Evolutionary conservation across 2,797 vertebrate genomes (phyloP).

Genomic region (Halcyon leucocephala): DNA sequence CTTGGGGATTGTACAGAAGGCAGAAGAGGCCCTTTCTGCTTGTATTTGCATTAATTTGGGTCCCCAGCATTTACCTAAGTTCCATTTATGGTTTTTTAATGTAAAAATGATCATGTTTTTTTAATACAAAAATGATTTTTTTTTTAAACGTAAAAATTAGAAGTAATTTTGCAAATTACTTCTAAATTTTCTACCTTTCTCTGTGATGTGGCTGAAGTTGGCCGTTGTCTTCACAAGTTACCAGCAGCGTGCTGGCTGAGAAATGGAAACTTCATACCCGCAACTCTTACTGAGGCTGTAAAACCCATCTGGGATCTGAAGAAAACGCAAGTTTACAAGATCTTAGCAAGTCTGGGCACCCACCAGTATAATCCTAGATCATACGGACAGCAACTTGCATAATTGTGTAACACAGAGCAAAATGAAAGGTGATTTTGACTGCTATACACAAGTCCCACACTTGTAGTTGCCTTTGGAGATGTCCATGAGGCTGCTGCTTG

Average conservation of each 20-base stretch:
- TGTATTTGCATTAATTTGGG: background rate
- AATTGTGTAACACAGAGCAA: background rate
- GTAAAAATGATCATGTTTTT: background rate
- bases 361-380: background rate
- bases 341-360: slow-evolving; percentile 16
- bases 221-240: background rate
- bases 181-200: background rate
- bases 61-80: background rate
- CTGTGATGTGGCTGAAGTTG: slow-evolving; percentile 13
- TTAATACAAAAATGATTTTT: background rate
- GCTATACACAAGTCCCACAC: background rate
- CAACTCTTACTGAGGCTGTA: background rate
- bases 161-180: background rate
- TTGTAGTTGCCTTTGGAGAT: background rate
- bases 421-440: background rate
- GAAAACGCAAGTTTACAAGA: background rate
- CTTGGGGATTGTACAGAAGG: background rate
- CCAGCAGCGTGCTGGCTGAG: background rate
- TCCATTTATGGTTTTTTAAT: background rate
- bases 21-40: background rate
- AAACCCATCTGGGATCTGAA: background rate
- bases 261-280: background rate
- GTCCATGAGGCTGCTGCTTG: background rate
- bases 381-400: background rate
- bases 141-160: background rate